Evolutionary conservation across 1,140 invertebrate species (phyloP).

Genomic region (Daktulosphaira vitifoliae): DNA sequence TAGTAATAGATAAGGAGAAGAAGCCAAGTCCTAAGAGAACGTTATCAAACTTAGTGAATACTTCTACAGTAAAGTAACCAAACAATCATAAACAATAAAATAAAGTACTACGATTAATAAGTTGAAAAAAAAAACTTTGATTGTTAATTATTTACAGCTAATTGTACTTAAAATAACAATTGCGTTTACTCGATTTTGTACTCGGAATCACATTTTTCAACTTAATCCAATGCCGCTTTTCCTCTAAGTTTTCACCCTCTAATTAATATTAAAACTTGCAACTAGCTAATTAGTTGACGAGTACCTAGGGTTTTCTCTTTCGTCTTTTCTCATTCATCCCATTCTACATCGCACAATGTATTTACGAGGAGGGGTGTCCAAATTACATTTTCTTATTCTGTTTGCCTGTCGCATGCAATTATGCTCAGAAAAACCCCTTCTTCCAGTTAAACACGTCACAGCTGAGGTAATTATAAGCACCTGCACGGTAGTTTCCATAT

Average conservation of each 20-base stretch:
- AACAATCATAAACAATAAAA: too few species aligned
- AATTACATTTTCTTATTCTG: constrained; percentile 30
- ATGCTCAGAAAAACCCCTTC: constrained; percentile 2
- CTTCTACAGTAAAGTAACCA: too few species aligned
- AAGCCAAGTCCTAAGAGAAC: constrained; percentile 14
- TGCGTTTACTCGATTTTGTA: too few species aligned
- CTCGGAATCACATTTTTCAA: too few species aligned
- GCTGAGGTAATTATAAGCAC: constrained; percentile 20
- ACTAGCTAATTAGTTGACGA: constrained; percentile 7
- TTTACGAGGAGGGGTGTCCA: not conserved
- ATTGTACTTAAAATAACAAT: too few species aligned
- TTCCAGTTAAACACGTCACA: not conserved
- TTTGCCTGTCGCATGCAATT: constrained; percentile 16
- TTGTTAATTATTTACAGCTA: too few species aligned
- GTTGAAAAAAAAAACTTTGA: too few species aligned
- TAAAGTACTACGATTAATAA: too few species aligned
- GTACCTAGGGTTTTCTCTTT: not conserved
- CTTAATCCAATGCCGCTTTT: not conserved
- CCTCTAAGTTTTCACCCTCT: not conserved
- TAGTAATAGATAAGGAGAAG: constrained; percentile 24
- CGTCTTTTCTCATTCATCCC: not conserved
- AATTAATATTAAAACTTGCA: constrained; percentile 28
- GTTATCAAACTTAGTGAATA: not conserved
- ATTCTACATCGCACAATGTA: not conserved
- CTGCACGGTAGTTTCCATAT: not conserved